Evolutionary conservation across 2,797 vertebrate species (phyloP).

Genomic region (Tympanoctomys barrerae): DNA sequence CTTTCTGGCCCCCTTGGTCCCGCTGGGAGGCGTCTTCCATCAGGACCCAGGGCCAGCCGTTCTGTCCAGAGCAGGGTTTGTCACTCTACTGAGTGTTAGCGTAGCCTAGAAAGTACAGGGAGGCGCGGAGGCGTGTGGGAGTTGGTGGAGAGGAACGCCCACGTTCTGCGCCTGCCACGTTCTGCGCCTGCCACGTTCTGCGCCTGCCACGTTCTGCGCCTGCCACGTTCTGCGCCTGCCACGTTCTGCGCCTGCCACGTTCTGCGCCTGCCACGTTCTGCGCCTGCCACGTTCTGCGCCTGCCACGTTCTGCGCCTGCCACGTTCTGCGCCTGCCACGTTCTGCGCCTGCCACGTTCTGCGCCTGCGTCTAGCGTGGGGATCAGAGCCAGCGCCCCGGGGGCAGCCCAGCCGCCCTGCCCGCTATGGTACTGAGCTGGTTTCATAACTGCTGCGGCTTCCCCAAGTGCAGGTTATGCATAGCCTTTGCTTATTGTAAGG

Average conservation of each 20-base stretch:
- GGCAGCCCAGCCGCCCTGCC: background rate
- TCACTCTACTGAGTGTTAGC: background rate
- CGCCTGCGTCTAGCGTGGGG: accelerated
- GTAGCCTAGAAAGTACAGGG: background rate
- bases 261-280: no score
- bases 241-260: no score
- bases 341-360: background rate
- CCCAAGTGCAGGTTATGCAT: background rate
- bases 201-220: no score
- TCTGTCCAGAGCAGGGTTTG: background rate
- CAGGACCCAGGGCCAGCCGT: background rate
- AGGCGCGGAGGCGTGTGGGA: background rate
- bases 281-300: no score
- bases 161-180: background rate
- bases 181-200: no score
- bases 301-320: no score
- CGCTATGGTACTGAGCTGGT: background rate
- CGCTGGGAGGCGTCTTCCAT: background rate
- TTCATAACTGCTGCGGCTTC: background rate
- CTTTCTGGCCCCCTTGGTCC: background rate
- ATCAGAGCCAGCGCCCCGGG: background rate
- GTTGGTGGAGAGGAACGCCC: no score
- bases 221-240: no score
- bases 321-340: no score
- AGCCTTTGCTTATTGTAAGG: background rate